Evolutionary conservation across 2,113 vertebrate genomes (phyloP).

Genomic region (Corythoichthys intestinalis): DNA sequence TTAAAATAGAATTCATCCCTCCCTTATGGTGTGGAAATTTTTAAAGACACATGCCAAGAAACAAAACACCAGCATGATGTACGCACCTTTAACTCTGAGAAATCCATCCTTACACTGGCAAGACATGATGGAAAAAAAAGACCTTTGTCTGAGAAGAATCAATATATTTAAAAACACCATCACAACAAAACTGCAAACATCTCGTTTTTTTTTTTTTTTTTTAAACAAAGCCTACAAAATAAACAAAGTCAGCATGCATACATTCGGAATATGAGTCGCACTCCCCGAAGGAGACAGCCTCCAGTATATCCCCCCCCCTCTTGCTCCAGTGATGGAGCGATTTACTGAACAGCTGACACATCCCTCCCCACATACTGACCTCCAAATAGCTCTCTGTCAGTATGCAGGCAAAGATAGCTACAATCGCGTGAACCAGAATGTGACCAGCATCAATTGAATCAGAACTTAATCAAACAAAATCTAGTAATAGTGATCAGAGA

Average conservation of each 20-base stretch:
- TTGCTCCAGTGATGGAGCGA: slow-evolving; percentile 52
- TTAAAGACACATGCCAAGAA: not conserved
- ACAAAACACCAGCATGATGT: slow-evolving; percentile 8
- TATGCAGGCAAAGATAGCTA: slow-evolving; percentile 65
- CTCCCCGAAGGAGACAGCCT: slow-evolving; percentile 45
- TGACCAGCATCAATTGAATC: slow-evolving; percentile 35
- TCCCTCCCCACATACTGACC: slow-evolving; percentile 63
- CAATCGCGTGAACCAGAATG: slow-evolving; percentile 30
- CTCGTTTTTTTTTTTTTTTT: not conserved
- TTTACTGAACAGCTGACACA: slow-evolving; percentile 76
- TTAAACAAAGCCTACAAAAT: slow-evolving; percentile 51
- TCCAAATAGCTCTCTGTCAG: slow-evolving; percentile 73
- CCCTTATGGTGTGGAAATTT: not conserved
- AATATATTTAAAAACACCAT: slow-evolving; percentile 28
- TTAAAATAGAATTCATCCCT: not conserved
- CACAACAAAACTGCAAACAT: slow-evolving; percentile 10
- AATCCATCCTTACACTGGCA: slow-evolving; percentile 27
- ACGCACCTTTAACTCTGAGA: slow-evolving; percentile 50
- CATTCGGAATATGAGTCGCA: slow-evolving; percentile 29
- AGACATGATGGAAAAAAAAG: slow-evolving; percentile 13
- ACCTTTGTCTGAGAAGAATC: slow-evolving; percentile 16
- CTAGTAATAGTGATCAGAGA: not conserved
- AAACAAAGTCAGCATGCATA: slow-evolving; percentile 33
- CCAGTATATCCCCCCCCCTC: slow-evolving; percentile 38
- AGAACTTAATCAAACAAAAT: slow-evolving; percentile 28